These are phyloP conservation scores for Cyclargus thomasi DNA, from an alignment of 1,140 invertebrate species.

Conservation along the genomic window DNA sequence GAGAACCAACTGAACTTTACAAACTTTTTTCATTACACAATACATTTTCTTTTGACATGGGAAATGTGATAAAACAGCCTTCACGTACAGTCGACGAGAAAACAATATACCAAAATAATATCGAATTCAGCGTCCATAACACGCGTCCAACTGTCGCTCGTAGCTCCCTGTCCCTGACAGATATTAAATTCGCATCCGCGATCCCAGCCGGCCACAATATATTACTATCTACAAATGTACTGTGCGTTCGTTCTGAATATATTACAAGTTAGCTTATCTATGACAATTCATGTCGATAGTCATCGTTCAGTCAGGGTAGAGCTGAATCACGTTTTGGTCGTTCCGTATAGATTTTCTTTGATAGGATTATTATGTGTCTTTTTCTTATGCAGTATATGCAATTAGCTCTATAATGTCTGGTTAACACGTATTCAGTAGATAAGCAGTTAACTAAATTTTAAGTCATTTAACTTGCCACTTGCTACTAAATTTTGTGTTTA, in stretches of 20 bases:
- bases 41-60: neutral
- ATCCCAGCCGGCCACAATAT: slow-evolving; percentile 56
- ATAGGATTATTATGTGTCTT: too few species aligned
- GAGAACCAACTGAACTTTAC: neutral
- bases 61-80: slow-evolving; percentile 3
- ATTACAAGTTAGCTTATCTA: slow-evolving; percentile 20
- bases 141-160: slow-evolving; percentile 30
- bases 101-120: slow-evolving; percentile 20
- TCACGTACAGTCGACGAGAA: slow-evolving; percentile 11
- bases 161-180: slow-evolving; percentile 53
- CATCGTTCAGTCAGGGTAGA: too few species aligned
- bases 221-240: slow-evolving; percentile 39
- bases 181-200: slow-evolving; percentile 66
- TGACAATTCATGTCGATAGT: neutral
- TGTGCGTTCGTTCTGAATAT: slow-evolving; percentile 35
- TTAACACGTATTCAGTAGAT: too few species aligned
- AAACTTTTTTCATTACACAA: slow-evolving; percentile 3
- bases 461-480: too few species aligned
- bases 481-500: too few species aligned
- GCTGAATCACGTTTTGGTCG: too few species aligned
- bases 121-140: slow-evolving; percentile 31
- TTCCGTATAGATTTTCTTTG: too few species aligned
- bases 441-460: too few species aligned
- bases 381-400: too few species aligned
- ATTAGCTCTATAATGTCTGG: too few species aligned